A percentile compares a stretch with the other conserved stretches of the same genome.
phyloP scores from a whole-genome alignment of 2,888 invertebrate species.

The Periphyllus acericola region DNA sequence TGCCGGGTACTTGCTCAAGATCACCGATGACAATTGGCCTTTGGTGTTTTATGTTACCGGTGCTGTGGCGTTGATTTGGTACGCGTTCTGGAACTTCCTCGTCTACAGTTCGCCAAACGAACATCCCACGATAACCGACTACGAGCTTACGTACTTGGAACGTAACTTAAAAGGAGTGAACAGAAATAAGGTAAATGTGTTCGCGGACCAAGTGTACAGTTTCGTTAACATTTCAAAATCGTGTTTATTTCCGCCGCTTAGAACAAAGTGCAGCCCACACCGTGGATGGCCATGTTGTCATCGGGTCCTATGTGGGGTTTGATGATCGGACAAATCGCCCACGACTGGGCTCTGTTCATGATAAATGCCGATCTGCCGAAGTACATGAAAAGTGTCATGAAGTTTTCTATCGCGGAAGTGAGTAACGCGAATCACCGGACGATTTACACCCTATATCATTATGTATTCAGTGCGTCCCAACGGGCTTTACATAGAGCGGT shows the following conservation, averaged over 20 bases:
- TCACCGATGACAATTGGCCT: conserved; percentile 70
- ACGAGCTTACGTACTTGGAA: conserved; percentile 76
- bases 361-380: conserved; percentile 78
- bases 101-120: conserved; percentile 72
- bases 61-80: conserved; percentile 71
- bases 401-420: conserved; percentile 73
- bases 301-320: conserved; percentile 68
- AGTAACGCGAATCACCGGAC: conserved; percentile 15
- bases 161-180: conserved; percentile 72
- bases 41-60: conserved; percentile 73
- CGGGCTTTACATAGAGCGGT: too few relatives aligned
- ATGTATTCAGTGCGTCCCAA: too few relatives aligned
- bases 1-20: conserved; percentile 69
- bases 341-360: conserved; percentile 79
- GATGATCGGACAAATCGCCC: conserved; percentile 68
- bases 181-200: conserved; percentile 53
- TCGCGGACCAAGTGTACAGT: too few relatives aligned
- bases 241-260: not conserved
- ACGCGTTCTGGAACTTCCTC: conserved; percentile 68
- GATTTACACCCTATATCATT: too few relatives aligned
- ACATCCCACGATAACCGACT: conserved; percentile 79
- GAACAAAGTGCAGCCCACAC: conserved; percentile 69
- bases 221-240: not conserved
- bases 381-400: conserved; percentile 76
- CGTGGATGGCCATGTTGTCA: conserved; percentile 77